phyloP scores from a whole-genome alignment of 2,797 vertebrate species.

The Eremophila alpestris region DNA sequence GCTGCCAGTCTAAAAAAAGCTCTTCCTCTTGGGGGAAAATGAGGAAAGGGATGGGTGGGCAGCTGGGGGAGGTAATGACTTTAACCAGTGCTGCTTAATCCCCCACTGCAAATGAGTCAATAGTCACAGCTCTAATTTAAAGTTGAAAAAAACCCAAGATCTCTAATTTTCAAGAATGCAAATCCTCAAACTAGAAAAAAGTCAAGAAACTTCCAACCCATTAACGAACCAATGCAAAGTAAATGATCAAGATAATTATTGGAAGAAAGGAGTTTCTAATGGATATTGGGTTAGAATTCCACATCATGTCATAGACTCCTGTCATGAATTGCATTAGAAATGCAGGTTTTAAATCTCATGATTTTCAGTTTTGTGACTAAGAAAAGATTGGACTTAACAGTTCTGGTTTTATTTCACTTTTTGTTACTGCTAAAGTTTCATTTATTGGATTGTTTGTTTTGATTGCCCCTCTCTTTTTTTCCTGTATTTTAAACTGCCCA shows the following conservation, averaged over 20 bases:
- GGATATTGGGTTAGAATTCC: neutral
- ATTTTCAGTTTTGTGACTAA: neutral
- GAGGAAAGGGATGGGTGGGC: neutral
- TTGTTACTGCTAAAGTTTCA: neutral
- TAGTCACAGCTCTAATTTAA: neutral
- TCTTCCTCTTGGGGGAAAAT: neutral
- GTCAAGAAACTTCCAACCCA: neutral
- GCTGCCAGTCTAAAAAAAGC: neutral
- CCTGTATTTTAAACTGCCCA: neutral
- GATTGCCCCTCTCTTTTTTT: rapidly evolving
- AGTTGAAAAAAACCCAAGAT: neutral
- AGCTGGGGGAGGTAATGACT: neutral
- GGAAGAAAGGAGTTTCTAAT: neutral
- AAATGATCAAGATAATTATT: neutral
- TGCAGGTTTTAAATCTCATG: neutral
- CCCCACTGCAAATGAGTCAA: neutral
- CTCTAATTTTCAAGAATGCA: neutral
- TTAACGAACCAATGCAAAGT: neutral
- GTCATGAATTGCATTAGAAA: neutral
- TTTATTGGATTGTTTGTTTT: neutral
- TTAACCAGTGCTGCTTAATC: neutral
- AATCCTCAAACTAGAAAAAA: neutral
- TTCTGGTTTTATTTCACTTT: neutral
- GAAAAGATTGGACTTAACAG: neutral
- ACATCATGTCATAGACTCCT: neutral